Evolutionary conservation across 2,113 vertebrate genomes (phyloP), one percentile per base, ranked within the genome.

Genomic region (Andinoacara biseriatus): DNA sequence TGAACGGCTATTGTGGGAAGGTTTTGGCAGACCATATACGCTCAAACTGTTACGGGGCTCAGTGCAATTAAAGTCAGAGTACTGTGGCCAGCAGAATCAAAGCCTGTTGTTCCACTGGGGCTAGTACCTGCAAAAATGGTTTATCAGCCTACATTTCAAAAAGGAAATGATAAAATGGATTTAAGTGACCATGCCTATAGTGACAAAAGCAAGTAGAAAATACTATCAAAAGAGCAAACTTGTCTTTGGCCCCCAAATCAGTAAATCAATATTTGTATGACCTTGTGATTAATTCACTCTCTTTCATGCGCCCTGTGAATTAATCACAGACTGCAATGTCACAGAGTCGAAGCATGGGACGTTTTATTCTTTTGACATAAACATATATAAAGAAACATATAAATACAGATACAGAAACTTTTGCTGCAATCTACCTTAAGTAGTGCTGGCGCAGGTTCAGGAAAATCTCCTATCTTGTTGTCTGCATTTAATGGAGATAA

Each of bases 61-160:
- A 24, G 58, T 82, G 83, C 88, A 88, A 93, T 90, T 89, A 80
- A 89, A 91, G 86, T 87, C 80, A 52, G 43, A 79, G 76, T 13
- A 46, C 69, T 60, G 58, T 29, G 35, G 31, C 56, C 57, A 69
- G 58, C 18, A 67, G 40, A 46, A 56, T 33, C 69, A 59, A 80
- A 61, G 61, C 54, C 74, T 76, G 13, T 46, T 31, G 58, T 74
- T 65, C 74, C 65, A 24, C 43, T 46, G 75, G 24, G 60, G 29
- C 17, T 65, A 61, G 31, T 72, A 58, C 65, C 74, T 74, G 43
- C 49, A 84, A 58, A 83, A 80, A 85, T 15, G 29, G 38, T 82
- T 77, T 58, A 88, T 57, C 61, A 63, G n/a, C 24, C 80, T 61
- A 38, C 14, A 83, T 58, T 76, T 78, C 52, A 49, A 87, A 38